Evolutionary conservation across 2,888 invertebrate genomes (phyloP).

Genomic region (Phortica magna): DNA sequence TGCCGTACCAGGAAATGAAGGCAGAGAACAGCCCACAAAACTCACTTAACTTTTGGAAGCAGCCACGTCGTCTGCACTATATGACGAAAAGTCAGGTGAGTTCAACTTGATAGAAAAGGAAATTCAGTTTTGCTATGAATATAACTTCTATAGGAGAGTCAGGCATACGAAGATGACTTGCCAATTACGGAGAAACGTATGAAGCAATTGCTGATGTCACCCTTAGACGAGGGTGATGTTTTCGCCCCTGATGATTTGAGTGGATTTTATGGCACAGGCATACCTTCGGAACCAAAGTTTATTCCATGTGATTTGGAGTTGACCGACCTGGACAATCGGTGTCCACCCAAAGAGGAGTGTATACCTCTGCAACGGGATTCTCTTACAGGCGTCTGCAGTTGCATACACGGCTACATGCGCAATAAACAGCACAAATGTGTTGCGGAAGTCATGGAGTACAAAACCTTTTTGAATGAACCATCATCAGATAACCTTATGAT

Average conservation of each 20-base stretch:
- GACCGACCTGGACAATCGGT: conserved; percentile 73
- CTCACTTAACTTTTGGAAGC: conserved; percentile 74
- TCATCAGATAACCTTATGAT: conserved; percentile 53
- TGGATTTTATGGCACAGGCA: conserved; percentile 76
- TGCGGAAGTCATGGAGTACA: conserved; percentile 65
- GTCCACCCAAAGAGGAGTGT: conserved; percentile 86
- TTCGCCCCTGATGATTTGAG: conserved; percentile 79
- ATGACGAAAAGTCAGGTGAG: conserved; percentile 51
- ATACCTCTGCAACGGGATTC: conserved; percentile 80
- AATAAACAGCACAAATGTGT: conserved; percentile 78
- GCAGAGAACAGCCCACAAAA: conserved; percentile 44
- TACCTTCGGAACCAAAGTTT: conserved; percentile 70
- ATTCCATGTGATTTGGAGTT: conserved; percentile 82
- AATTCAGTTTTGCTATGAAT: neutral
- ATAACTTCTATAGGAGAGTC: conserved; percentile 47
- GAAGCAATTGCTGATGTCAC: conserved; percentile 69
- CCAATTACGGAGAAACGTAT: conserved; percentile 74
- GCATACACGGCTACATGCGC: conserved; percentile 82
- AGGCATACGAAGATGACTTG: conserved; percentile 72
- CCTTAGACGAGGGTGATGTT: conserved; percentile 72
- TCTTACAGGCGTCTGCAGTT: conserved; percentile 85
- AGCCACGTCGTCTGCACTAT: conserved; percentile 63
- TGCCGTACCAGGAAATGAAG: conserved; percentile 58
- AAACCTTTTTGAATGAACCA: conserved; percentile 52
- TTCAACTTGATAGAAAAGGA: neutral